phyloP scores from a whole-genome alignment of 37 sponge, comb jelly and placozoan genomes.

The Geodia barretti region DNA sequence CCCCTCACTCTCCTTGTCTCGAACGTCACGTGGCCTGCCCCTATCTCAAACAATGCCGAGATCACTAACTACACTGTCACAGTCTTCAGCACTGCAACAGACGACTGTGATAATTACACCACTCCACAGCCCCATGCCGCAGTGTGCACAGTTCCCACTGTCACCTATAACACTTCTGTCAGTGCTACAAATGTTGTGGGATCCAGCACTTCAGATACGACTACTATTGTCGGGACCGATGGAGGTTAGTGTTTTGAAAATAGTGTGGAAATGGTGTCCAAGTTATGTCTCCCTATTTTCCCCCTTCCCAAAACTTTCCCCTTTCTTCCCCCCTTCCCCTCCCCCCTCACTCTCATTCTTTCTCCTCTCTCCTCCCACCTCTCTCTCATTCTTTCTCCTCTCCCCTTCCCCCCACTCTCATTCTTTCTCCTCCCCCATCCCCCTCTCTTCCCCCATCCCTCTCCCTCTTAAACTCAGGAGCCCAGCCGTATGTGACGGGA shows the following conservation, averaged over 20 bases:
- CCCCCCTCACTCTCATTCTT: too few relatives aligned
- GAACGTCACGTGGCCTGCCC: slow-evolving; percentile 16
- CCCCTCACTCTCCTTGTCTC: background rate
- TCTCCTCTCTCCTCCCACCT: too few relatives aligned
- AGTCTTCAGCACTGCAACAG: background rate
- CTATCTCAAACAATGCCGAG: slow-evolving; percentile 28
- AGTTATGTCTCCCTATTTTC: background rate
- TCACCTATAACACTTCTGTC: background rate
- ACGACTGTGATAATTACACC: background rate
- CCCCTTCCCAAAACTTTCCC: slow-evolving; percentile 1
- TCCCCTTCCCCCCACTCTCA: too few relatives aligned
- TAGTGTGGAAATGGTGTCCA: background rate
- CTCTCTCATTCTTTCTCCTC: too few relatives aligned
- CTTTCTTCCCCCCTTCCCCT: slow-evolving; percentile 10
- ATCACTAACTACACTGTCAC: slow-evolving; percentile 27
- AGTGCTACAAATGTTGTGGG: background rate
- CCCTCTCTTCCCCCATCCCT: too few relatives aligned
- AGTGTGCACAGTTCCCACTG: background rate
- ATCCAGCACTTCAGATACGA: background rate
- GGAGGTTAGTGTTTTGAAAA: too few relatives aligned
- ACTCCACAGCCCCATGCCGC: background rate
- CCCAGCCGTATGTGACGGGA: background rate
- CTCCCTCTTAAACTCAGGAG: background rate
- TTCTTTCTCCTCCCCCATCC: too few relatives aligned
- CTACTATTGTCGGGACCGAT: background rate